Base-by-base conservation (phyloP, 2,888 invertebrate genomes). In the Anticlea derivata region DNA sequence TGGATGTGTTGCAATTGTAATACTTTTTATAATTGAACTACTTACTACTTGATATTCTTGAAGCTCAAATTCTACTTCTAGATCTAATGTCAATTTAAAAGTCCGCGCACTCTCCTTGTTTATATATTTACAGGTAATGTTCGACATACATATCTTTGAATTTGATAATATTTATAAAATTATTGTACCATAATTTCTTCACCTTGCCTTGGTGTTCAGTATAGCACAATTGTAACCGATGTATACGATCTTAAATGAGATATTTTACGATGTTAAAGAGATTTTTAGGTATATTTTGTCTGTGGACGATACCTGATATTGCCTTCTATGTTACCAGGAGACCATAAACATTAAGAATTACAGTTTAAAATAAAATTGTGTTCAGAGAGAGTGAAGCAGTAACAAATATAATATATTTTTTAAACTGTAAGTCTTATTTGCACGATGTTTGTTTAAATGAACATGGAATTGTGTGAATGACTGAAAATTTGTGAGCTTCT, bases 141-240 rank as follows among this genome's bases (percentile, higher is more conserved):
- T 55, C 47, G 55, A 80, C 75, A 83, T 86, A 89, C 89, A 90
- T 90, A 90, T 90, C 89, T 87, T 84, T 83, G 80, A 81, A 82
- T 77, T 69, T 78, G 73, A 61, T 79, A 45, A 75, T 85, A 84
- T 86, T 77, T 83, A 83, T 82, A 74, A 71, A 76, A 74, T 71
- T 71, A 77, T 60, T 78, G 77, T 75, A 70, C 65, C 65, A 66
- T 83, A 86, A 80, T 80, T 81, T 83, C 63, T 63, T 74, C 86
- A 86, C 86, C 85, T 84, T 86, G 90, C 89, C 91, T 90, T 89
- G 83, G 88, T 89, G 90, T 89, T 88, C 83, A 83, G 67, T 72
- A 80, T 87, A 89, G 90, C 89, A 90, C 90, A 87, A 90, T 85
- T 87, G 90, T 85, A 90, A 90, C 88, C 87, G 76, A 90, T 87